Evolutionary conservation across 2,797 vertebrate genomes (phyloP).

Genomic region (Xyrichtys novacula): DNA sequence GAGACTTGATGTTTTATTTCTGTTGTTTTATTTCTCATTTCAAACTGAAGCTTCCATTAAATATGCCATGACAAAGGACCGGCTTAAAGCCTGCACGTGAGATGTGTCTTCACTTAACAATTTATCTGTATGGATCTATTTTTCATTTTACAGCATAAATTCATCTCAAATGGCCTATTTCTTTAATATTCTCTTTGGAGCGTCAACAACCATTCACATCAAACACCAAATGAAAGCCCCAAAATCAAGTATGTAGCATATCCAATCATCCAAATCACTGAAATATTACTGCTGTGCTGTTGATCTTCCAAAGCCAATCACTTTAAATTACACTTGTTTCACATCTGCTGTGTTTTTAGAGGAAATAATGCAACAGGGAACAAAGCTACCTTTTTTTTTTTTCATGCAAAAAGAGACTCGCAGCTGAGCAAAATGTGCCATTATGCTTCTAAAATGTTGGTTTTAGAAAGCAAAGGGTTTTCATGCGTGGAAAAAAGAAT

Average conservation of each 20-base stretch:
- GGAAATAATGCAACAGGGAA: slow-evolving; percentile 21
- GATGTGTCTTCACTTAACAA: slow-evolving; percentile 30
- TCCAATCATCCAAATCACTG: slow-evolving; percentile 29
- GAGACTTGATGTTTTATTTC: slow-evolving; percentile 48
- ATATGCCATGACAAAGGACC: slow-evolving; percentile 33
- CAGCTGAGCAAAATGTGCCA: not conserved
- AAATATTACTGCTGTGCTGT: slow-evolving; percentile 29
- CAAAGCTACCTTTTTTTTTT: not conserved
- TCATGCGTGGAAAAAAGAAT: slow-evolving; percentile 12
- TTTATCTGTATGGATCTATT: slow-evolving; percentile 54
- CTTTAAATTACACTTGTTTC: slow-evolving; percentile 29
- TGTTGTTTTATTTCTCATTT: slow-evolving; percentile 28
- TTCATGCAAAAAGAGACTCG: slow-evolving; percentile 4
- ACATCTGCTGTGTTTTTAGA: slow-evolving; percentile 1
- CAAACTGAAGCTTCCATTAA: slow-evolving; percentile 30
- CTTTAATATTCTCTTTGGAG: slow-evolving; percentile 60
- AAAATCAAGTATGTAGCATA: slow-evolving; percentile 52
- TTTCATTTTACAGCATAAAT: slow-evolving; percentile 54
- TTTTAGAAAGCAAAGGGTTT: slow-evolving; percentile 22
- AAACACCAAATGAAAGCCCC: slow-evolving; percentile 41
- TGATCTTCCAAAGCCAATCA: slow-evolving; percentile 27
- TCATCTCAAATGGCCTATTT: slow-evolving; percentile 59
- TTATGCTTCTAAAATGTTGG: slow-evolving; percentile 15
- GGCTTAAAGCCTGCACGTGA: slow-evolving; percentile 31
- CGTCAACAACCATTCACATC: slow-evolving; percentile 38